These are phyloP conservation scores for Myathropa florea DNA, from an alignment of 2,888 invertebrate species.

Conservation along the genomic window DNA sequence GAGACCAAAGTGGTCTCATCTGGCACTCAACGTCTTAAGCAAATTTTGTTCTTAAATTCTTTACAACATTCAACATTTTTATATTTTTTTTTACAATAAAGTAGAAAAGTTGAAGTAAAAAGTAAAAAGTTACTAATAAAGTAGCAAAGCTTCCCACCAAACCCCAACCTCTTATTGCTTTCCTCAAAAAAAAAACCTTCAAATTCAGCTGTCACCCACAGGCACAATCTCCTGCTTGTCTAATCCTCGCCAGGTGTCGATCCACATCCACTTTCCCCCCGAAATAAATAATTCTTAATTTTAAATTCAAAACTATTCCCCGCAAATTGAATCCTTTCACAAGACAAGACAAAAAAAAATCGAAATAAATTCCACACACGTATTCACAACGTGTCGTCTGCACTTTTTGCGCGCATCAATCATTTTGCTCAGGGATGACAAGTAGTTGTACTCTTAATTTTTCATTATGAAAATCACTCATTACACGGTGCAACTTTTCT, in stretches of 20 bases:
- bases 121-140: no score
- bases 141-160: no score
- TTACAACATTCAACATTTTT: no score
- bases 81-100: no score
- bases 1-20: no score
- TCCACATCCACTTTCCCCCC: background rate
- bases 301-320: background rate
- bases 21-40: no score
- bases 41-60: no score
- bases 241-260: background rate
- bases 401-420: slow-evolving; percentile 51
- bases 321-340: background rate
- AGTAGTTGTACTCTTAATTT: slow-evolving; percentile 70
- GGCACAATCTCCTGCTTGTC: background rate
- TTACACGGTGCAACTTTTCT: slow-evolving; percentile 70
- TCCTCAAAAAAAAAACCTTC: no score
- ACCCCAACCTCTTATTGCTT: no score
- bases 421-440: slow-evolving; percentile 66
- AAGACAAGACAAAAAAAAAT: background rate
- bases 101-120: no score
- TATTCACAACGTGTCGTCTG: slow-evolving; percentile 15
- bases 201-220: no score
- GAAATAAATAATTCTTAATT: background rate
- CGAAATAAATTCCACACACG: slow-evolving; percentile 38
- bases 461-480: slow-evolving; percentile 70